These are phyloP conservation scores for Agrilus cyanescens DNA, from an alignment of 2,888 invertebrate genomes.

Conservation along the genomic window DNA sequence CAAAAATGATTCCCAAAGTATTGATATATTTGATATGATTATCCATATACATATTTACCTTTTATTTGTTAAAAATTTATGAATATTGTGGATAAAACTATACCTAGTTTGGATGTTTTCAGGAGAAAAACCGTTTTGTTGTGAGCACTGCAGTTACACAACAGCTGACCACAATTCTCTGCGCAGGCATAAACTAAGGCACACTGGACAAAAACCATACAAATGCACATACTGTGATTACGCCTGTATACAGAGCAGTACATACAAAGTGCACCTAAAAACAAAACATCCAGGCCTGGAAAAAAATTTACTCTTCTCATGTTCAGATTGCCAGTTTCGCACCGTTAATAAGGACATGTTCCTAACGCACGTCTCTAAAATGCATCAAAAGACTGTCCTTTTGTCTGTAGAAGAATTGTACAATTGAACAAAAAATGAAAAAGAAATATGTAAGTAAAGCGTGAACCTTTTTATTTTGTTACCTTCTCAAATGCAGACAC, in stretches of 20 bases:
- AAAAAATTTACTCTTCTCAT: constrained; percentile 48
- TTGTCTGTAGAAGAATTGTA: neutral
- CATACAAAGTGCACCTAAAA: constrained; percentile 65
- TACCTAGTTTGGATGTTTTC: constrained; percentile 16
- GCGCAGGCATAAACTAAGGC: constrained; percentile 64
- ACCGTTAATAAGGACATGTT: constrained; percentile 54
- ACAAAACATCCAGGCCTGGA: constrained; percentile 65
- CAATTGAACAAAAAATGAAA: neutral
- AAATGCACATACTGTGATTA: constrained; percentile 70
- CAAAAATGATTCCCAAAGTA: too few relatives aligned
- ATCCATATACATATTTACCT: too few relatives aligned
- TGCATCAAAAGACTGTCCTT: neutral
- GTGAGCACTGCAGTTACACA: constrained; percentile 58
- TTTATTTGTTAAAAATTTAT: constrained; percentile 13
- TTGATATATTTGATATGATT: too few relatives aligned
- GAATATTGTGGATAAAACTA: neutral
- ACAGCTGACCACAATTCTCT: constrained; percentile 73
- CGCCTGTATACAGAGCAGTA: constrained; percentile 67
- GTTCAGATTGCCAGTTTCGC: constrained; percentile 49
- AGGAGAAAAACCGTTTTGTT: constrained; percentile 69
- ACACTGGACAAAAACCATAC: constrained; percentile 64
- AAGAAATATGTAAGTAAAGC: constrained; percentile 1
- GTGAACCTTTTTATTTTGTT: neutral
- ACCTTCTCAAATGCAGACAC: constrained; percentile 47
- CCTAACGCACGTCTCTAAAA: constrained; percentile 39